Evolutionary conservation across 2,113 vertebrate species (phyloP).

Genomic region (Helogale parvula): DNA sequence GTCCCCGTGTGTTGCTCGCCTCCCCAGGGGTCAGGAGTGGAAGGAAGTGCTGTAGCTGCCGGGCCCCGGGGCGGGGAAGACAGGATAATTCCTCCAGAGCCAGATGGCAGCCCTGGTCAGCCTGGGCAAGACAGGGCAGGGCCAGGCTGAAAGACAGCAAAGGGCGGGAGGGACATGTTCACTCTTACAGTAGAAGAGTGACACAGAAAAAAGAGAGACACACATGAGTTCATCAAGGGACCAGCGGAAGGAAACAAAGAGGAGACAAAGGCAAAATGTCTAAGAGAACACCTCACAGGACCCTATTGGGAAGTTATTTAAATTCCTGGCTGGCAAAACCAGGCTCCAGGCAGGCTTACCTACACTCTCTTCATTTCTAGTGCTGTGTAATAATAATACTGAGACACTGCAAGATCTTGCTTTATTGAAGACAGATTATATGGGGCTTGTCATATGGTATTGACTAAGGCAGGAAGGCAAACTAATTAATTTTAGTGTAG

Average conservation of each 20-base stretch:
- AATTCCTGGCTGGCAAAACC: background rate
- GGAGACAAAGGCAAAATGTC: background rate
- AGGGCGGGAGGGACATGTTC: background rate
- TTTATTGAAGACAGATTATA: background rate
- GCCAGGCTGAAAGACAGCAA: background rate
- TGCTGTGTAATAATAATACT: background rate
- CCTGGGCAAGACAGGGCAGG: background rate
- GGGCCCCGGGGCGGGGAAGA: background rate
- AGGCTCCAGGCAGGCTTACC: background rate
- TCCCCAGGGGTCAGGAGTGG: accelerated
- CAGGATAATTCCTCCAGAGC: background rate
- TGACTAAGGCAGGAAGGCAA: background rate
- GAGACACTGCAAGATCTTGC: background rate
- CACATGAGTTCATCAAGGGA: background rate
- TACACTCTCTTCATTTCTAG: background rate
- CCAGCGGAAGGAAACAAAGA: background rate
- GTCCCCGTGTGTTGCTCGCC: background rate
- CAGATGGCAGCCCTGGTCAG: background rate
- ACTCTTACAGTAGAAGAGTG: background rate
- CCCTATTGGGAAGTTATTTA: background rate
- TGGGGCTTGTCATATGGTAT: background rate
- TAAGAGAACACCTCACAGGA: background rate
- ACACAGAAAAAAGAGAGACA: too few species aligned
- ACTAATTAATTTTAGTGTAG: background rate
- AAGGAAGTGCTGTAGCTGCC: background rate